Evolutionary conservation across 2,797 vertebrate genomes (phyloP).

Genomic region (Schizopygopsis pylzovi): DNA sequence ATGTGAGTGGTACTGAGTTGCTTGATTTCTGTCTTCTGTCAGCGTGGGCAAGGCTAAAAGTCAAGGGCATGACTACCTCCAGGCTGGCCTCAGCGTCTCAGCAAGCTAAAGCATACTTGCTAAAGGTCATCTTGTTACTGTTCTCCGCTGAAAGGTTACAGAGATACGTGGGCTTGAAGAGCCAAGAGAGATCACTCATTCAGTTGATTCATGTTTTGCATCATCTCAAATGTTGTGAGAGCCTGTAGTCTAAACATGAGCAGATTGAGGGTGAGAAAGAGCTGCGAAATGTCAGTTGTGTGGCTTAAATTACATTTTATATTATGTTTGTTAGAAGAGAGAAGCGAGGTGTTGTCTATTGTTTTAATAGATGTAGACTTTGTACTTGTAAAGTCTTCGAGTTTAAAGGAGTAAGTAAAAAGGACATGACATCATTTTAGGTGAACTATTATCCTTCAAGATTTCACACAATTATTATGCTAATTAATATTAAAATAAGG

Average conservation of each 20-base stretch:
- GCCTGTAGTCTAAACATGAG: constrained; percentile 4
- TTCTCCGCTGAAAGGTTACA: constrained; percentile 56
- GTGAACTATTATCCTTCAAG: constrained; percentile 10
- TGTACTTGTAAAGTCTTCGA: neutral
- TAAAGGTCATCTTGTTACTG: constrained; percentile 58
- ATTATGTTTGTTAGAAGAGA: neutral
- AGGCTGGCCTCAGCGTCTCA: constrained; percentile 44
- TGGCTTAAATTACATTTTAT: neutral
- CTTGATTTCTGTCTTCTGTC: neutral
- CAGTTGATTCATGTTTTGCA: constrained; percentile 8
- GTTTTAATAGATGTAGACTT: neutral
- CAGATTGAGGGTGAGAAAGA: neutral
- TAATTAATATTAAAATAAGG: constrained; percentile 8
- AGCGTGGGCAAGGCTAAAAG: constrained; percentile 50
- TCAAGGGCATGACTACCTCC: constrained; percentile 55
- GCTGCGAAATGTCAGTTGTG: constrained; percentile 27
- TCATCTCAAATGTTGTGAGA: constrained; percentile 29
- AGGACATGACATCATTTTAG: neutral
- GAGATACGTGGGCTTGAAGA: constrained; percentile 36
- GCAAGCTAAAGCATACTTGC: constrained; percentile 39
- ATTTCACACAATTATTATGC: neutral
- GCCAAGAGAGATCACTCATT: constrained; percentile 37
- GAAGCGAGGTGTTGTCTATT: neutral
- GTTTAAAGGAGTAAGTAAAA: neutral
- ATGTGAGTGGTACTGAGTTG: neutral